phyloP scores from a whole-genome alignment of 2,888 invertebrate species.

The Oligia fasciuncula region DNA sequence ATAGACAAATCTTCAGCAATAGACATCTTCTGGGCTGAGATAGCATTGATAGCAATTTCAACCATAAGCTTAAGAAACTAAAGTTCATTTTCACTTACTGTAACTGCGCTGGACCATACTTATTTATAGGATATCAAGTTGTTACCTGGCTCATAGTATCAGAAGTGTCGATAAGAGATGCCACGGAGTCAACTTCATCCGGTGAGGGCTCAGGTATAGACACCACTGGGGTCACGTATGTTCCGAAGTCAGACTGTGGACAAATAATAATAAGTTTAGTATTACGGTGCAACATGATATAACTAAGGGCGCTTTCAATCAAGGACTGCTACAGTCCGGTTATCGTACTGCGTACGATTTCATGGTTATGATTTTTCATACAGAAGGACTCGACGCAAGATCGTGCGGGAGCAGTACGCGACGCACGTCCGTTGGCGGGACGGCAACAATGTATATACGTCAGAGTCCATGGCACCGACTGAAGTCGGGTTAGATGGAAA shows the following conservation, averaged over 20 bases:
- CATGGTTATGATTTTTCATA: too few relatives aligned
- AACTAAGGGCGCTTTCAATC: not conserved
- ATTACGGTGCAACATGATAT: not conserved
- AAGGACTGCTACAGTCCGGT: too few relatives aligned
- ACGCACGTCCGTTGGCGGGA: too few relatives aligned
- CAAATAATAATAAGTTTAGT: constrained; percentile 2
- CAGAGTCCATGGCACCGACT: too few relatives aligned
- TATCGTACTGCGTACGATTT: too few relatives aligned
- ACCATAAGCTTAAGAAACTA: not conserved
- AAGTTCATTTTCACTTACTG: not conserved
- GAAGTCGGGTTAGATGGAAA: too few relatives aligned
- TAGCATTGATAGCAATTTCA: constrained; percentile 10
- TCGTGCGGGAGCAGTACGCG: too few relatives aligned
- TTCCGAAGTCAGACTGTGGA: constrained; percentile 95
- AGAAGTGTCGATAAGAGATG: constrained; percentile 92
- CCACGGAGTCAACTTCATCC: constrained; percentile 90
- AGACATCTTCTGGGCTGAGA: not conserved
- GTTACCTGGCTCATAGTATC: constrained; percentile 89
- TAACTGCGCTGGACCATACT: not conserved
- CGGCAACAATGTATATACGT: too few relatives aligned
- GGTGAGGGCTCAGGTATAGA: constrained; percentile 93
- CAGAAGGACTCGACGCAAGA: too few relatives aligned
- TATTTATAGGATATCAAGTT: not conserved
- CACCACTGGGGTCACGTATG: constrained; percentile 98
- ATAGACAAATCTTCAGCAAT: not conserved